phyloP scores from a whole-genome alignment of 2,797 vertebrate species.

The Rhabdophis nuchalis region DNA sequence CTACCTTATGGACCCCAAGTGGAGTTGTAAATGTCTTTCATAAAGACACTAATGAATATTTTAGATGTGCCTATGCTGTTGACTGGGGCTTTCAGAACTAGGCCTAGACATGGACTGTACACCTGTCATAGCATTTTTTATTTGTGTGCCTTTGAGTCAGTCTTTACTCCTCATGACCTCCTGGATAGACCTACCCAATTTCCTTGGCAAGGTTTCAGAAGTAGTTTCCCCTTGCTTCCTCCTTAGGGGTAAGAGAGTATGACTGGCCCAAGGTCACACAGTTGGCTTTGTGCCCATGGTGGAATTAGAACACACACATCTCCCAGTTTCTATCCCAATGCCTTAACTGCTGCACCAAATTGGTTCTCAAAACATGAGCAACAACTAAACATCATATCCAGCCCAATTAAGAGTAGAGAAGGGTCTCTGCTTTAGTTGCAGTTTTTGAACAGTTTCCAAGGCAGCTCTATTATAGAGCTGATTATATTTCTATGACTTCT shows the following conservation, averaged over 20 bases:
- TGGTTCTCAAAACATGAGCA: background rate
- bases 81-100: background rate
- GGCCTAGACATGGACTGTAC: background rate
- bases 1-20: background rate
- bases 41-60: background rate
- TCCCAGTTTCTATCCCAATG: background rate
- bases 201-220: background rate
- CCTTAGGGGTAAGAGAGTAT: background rate
- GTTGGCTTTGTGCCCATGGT: background rate
- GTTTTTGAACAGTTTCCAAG: background rate
- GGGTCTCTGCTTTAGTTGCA: background rate
- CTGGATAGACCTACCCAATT: background rate
- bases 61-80: background rate
- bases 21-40: background rate
- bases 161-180: background rate
- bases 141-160: background rate
- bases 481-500: background rate
- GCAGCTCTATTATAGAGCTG: background rate
- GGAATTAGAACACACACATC: background rate
- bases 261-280: background rate
- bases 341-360: background rate
- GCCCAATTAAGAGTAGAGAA: background rate
- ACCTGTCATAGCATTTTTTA: background rate
- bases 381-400: background rate
- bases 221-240: background rate